These are phyloP conservation scores for Mesembrinibis cayennensis DNA, from an alignment of 2,113 vertebrate genomes.

Conservation along the genomic window DNA sequence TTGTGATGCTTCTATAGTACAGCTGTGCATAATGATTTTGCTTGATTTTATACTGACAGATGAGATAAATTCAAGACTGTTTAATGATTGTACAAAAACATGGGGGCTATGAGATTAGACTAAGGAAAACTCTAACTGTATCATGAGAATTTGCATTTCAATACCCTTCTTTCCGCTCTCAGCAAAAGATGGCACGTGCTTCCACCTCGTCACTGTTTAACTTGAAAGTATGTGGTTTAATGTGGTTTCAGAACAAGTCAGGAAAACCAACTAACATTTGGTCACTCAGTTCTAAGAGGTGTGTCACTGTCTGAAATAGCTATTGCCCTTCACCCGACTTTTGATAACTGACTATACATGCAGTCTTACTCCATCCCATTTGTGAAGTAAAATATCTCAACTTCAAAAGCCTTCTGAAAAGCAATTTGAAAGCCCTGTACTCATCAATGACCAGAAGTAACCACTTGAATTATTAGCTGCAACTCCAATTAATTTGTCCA, in stretches of 20 bases:
- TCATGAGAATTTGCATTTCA: conserved; percentile 15
- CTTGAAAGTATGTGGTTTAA: neutral
- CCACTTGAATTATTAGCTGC: neutral
- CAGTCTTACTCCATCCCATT: neutral
- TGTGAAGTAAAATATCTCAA: neutral
- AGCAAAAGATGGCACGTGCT: neutral
- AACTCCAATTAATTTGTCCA: neutral
- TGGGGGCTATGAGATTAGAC: neutral
- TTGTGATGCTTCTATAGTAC: neutral
- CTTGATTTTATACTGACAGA: neutral
- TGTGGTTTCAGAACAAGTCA: neutral
- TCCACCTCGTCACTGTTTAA: neutral
- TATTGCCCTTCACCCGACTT: neutral
- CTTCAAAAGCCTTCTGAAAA: neutral
- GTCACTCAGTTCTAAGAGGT: neutral
- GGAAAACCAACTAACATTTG: neutral
- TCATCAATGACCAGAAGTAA: neutral
- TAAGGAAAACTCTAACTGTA: neutral
- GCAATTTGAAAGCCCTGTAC: neutral
- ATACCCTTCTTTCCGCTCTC: neutral
- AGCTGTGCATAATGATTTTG: neutral
- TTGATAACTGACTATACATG: neutral
- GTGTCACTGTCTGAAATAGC: neutral
- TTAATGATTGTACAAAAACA: neutral
- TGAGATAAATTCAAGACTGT: conserved; percentile 14